Conservation (phyloP, 2,113 vertebrate species). For the Halcyon malimbica region DNA sequence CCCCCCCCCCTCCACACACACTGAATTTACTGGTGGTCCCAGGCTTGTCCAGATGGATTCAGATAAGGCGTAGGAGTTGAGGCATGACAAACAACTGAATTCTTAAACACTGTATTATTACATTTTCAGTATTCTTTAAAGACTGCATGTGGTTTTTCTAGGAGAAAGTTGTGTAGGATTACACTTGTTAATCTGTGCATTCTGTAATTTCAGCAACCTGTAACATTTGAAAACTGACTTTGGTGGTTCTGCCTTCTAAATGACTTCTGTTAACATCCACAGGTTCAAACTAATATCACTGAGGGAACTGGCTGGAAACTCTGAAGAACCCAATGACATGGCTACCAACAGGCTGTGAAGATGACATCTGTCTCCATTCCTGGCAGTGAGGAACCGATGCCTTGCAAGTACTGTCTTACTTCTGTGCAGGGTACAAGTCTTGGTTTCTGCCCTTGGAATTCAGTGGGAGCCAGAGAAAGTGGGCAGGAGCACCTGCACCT, state of each 20-base stretch:
- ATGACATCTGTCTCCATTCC: background rate
- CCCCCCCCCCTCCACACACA: fast-evolving
- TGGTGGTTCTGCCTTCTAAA: background rate
- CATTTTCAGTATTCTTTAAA: background rate
- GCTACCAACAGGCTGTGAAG: background rate
- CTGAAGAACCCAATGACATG: background rate
- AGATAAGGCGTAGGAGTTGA: background rate
- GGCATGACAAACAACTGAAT: background rate
- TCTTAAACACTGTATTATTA: background rate
- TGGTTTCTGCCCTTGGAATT: background rate
- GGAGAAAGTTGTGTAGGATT: background rate
- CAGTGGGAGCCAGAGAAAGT: background rate
- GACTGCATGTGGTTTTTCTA: background rate
- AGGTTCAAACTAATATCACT: background rate
- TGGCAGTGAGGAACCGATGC: background rate
- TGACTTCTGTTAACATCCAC: background rate
- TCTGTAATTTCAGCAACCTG: background rate
- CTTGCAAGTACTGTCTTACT: background rate
- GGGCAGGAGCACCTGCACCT: background rate
- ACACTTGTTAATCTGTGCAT: background rate
- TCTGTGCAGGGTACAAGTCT: background rate
- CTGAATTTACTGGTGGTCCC: background rate
- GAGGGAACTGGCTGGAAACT: background rate
- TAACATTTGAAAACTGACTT: background rate
- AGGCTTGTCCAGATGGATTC: background rate